A percentile compares a stretch with the other conserved stretches of the same genome.
Evolutionary conservation across 2,113 vertebrate species (phyloP).

Genomic region (Neodon shergylaensis): DNA sequence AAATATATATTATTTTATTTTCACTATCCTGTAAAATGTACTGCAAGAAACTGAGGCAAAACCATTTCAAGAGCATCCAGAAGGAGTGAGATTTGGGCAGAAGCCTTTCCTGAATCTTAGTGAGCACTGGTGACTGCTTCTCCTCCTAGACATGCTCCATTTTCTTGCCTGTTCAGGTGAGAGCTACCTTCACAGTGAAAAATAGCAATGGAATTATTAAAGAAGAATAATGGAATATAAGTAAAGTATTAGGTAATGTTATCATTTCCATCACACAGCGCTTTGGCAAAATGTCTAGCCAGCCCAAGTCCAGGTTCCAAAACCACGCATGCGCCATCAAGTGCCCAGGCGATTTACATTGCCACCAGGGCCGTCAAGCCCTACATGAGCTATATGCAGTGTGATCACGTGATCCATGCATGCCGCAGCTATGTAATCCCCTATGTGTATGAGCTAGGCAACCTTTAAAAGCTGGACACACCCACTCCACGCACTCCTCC

Average conservation of each 20-base stretch:
- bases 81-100: neutral
- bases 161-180: neutral
- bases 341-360: too few species aligned
- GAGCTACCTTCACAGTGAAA: neutral
- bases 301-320: too few species aligned
- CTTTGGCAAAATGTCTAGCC: too few species aligned
- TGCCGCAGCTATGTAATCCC: too few species aligned
- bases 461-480: too few species aligned
- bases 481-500: too few species aligned
- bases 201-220: neutral
- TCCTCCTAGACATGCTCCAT: neutral
- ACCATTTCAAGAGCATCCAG: constrained; percentile 15
- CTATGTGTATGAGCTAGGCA: too few species aligned
- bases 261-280: too few species aligned
- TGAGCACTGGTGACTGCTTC: neutral
- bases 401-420: too few species aligned
- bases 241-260: neutral
- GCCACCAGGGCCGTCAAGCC: too few species aligned
- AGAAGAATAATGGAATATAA: neutral
- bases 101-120: neutral
- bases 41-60: constrained; percentile 31
- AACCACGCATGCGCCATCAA: too few species aligned
- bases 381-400: too few species aligned
- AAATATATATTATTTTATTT: neutral
- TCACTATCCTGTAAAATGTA: neutral